Evolutionary conservation across 2,797 vertebrate genomes (phyloP).

Genomic region (Mionectes olivaceus): DNA sequence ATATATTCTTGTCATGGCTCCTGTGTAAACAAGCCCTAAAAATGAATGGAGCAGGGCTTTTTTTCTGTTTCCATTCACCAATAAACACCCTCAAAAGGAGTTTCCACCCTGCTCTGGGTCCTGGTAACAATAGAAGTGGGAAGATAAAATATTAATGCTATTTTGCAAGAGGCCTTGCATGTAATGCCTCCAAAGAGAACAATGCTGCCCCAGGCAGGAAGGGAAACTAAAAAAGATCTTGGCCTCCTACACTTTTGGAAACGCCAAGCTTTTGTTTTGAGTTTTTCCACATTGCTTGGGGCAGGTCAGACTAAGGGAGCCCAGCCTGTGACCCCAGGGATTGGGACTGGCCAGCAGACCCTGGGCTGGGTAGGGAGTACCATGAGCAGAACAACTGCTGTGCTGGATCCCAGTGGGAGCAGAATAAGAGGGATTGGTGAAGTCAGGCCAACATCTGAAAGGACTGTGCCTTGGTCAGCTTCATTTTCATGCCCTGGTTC

Average conservation of each 20-base stretch:
- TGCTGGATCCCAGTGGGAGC: neutral
- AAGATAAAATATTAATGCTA: constrained; percentile 52
- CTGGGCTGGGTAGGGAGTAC: neutral
- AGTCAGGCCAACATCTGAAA: neutral
- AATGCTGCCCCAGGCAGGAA: constrained; percentile 62
- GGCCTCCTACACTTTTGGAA: constrained; percentile 24
- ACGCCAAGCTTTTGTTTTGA: constrained; percentile 37
- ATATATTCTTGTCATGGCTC: constrained; percentile 42
- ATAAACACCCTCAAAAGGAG: constrained; percentile 48
- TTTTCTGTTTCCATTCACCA: constrained; percentile 64
- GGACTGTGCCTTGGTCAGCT: neutral
- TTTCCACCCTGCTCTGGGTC: constrained; percentile 31
- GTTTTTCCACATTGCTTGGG: neutral
- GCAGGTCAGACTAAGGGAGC: neutral
- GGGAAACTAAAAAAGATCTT: constrained; percentile 27
- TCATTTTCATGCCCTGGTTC: neutral
- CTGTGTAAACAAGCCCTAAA: constrained; percentile 46
- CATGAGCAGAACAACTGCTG: neutral
- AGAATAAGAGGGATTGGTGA: neutral
- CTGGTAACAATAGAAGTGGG: constrained; percentile 54
- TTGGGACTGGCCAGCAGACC: neutral
- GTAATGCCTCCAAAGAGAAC: constrained; percentile 43
- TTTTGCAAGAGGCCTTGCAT: constrained; percentile 61
- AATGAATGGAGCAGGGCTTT: constrained; percentile 52
- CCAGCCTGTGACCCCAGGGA: neutral